Base-by-base conservation (phyloP, 2,113 vertebrate species). In the Orcinus orca region DNA sequence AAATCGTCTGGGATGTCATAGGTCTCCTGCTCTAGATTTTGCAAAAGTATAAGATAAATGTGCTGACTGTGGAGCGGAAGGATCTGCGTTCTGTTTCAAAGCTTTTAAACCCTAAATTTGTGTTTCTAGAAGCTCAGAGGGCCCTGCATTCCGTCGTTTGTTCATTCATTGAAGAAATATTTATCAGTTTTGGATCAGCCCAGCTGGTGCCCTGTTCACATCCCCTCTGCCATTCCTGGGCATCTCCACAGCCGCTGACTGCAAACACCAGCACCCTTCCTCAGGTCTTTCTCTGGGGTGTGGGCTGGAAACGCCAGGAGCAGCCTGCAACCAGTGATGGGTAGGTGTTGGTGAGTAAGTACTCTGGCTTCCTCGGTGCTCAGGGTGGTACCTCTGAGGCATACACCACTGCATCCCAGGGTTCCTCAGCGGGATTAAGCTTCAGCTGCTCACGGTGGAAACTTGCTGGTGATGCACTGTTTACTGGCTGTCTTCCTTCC, bases 31-130 rank as follows among this genome's bases (percentile, higher is more conserved):
- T 91, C 5, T 73, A 81, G 33, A 81, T 84, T 90, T 96, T 88
- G 36, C 13, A 31, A 71, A 97, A 76, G 44, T 68, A n/a, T 9
- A 76, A 21, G 41, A 90, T 63, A 82, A 79, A 77, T 62, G n/a
- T 41, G 53, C n/a, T 90, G n/a, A 38, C n/a, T 84, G 1, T 67
- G 82, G 76, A 90, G 62, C 62, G 26, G 21, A 96, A 90, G 29
- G 1, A 86, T 60, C 33, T 47, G 10, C 23, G 41, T 47, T 90
- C 44, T 94, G n/a, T 97, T 88, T 80, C 60, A n/a, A 97, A 92
- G 92, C 25, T 70, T 95, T 90, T 93, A 96, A 86, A 82, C 23
- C 21, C 58, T 67, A 73, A 80, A 79, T 91, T 55, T 83, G 25
- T 88, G 50, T 76, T 94, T 70, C 68, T 95, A 95, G 31, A 36